Evolutionary conservation across 2,113 vertebrate genomes (phyloP), one percentile per base, ranked within the genome.

Genomic region (Entosphenus tridentatus): DNA sequence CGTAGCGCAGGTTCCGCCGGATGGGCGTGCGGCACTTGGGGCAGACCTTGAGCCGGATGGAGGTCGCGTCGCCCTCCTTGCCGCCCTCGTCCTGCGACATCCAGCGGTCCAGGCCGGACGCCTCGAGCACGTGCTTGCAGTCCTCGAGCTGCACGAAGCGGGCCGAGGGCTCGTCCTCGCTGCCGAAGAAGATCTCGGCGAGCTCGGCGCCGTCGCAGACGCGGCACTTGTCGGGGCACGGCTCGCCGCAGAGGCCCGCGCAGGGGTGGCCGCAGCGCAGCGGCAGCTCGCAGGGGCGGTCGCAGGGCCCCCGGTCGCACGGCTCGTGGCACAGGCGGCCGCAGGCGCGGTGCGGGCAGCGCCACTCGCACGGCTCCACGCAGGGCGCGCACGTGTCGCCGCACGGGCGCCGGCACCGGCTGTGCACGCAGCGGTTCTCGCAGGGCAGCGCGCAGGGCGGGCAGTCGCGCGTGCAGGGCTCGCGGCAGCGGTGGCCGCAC

Each of bases 341-440:
- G 69, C 90, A 92, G 55, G 71, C 73, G 67, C 85, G 83, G 74
- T 93, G 92, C 75, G 76, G 80, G 74, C 90, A 96, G 62, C 71
- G 76, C 86, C 87, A 89, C 17, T 75, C 73, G 1, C 89, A 96
- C 12, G 86, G 88, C 70, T 96, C 90, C 1, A 72, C 73, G 2
- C 89, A 96, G 5, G 83, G 83, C 17, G 74, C 76, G 58, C 90
- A 95, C 3, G 78, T 70, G 58, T 85, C 78, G 5, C 89, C 85
- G 69, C 90, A 96, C 56, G 71, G 77, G 71, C 79, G 88, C 74
- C 73, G 81, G 74, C 90, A 96, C 56, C 74, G 77, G 57, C 88
- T 95, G 73, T 96, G 90, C 72, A 86, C 4, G 17, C 89, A 93
- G 12, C 78, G 80, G 72, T 91, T 96, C 78, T 88, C 74, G 73